Conservation (phyloP, 2,888 invertebrate genomes). For the Acleris sparsana region DNA sequence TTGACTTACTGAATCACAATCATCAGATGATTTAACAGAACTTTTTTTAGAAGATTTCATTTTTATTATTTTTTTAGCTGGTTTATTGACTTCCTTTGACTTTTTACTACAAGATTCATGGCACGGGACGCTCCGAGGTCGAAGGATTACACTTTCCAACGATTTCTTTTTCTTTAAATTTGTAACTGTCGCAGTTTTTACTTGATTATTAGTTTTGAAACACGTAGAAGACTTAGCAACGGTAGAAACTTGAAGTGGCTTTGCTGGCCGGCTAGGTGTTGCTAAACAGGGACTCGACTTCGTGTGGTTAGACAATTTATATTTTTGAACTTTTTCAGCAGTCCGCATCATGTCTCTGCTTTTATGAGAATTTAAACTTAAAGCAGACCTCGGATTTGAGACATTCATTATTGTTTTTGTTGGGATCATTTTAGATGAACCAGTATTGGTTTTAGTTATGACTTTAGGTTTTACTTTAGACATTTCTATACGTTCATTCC, state of each 20-base stretch:
- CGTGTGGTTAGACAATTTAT: constrained; percentile 62
- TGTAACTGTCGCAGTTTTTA: constrained; percentile 70
- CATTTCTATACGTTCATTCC: constrained; percentile 73
- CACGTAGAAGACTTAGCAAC: constrained; percentile 58
- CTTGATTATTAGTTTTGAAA: constrained; percentile 57
- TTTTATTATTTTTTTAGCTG: constrained; percentile 54
- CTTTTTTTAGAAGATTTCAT: constrained; percentile 50
- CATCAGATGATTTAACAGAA: constrained; percentile 47
- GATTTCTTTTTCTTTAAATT: constrained; percentile 74
- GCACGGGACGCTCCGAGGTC: constrained; percentile 66
- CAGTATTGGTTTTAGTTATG: constrained; percentile 48
- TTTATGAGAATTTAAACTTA: constrained; percentile 59
- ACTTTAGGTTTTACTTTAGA: constrained; percentile 61
- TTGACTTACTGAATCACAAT: constrained; percentile 61
- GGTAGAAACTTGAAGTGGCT: constrained; percentile 60
- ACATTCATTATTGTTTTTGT: constrained; percentile 40
- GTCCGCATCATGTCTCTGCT: constrained; percentile 78
- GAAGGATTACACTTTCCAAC: constrained; percentile 57
- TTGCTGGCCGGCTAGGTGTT: constrained; percentile 48
- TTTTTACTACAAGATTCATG: constrained; percentile 70
- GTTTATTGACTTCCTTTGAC: constrained; percentile 57
- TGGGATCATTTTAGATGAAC: constrained; percentile 43
- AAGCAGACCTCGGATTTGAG: constrained; percentile 46
- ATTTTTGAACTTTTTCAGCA: constrained; percentile 73
- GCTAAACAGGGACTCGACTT: constrained; percentile 66